These are phyloP conservation scores for Corythornis cristatus DNA, from an alignment of 2,113 vertebrate genomes.

Conservation along the genomic window DNA sequence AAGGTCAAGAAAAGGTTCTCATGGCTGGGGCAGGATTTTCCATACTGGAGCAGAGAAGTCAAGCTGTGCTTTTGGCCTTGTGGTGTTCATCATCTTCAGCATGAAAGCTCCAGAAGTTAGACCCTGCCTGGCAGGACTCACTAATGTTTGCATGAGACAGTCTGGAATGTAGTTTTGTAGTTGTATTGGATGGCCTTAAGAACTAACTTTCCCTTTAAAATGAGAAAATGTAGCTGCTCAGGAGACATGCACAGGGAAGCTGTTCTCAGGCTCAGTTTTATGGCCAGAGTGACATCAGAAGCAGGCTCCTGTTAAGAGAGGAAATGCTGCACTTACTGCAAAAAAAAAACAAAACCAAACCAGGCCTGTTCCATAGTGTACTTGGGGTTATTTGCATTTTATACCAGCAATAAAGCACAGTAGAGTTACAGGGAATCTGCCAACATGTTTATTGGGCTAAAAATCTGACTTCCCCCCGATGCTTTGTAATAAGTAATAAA, in stretches of 20 bases:
- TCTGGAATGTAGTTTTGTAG: background rate
- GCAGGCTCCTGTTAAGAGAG: background rate
- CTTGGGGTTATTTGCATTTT: constrained; percentile 29
- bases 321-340: background rate
- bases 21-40: background rate
- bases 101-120: background rate
- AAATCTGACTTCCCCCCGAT: background rate
- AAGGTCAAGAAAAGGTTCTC: background rate
- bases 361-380: background rate
- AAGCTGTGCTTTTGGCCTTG: background rate
- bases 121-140: background rate
- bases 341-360: background rate
- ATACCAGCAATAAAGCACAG: constrained; percentile 15
- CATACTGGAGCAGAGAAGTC: background rate
- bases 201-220: background rate
- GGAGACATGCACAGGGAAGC: background rate
- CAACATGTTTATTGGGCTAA: constrained; percentile 28
- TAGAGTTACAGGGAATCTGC: constrained; percentile 26
- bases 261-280: background rate
- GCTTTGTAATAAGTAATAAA: constrained; percentile 9
- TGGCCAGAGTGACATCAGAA: background rate
- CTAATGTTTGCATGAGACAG: background rate
- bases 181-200: background rate
- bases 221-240: background rate
- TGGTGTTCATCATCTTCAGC: background rate